Evolutionary conservation across 1,140 invertebrate species (phyloP), one percentile per base, ranked within the genome.

Genomic region (Cheumatopsyche charites): DNA sequence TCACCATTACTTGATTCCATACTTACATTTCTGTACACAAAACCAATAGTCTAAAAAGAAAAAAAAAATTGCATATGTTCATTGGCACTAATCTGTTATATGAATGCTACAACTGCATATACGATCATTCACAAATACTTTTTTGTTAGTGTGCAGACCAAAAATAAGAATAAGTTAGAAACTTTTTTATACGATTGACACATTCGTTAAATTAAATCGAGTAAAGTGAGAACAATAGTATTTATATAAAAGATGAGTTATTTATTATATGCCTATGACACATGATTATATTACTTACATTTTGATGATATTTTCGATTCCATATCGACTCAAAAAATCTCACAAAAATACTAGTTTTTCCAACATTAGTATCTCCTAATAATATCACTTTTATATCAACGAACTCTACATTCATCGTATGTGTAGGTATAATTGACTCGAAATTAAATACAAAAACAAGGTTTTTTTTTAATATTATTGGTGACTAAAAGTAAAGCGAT

Each of bases 271-370:
- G n/a, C n/a, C n/a, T n/a, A n/a, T n/a, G n/a, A n/a, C n/a, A n/a
- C n/a, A n/a, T n/a, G n/a, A n/a, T 15, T 5, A 49, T 13, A 5
- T 19, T 49, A 61, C 62, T 25, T 25, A 66, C 63, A 47, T 47
- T 66, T 66, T 66, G 42, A 66, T 66, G 19, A 15, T 47, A 45
- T 47, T 66, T 15, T 12, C 43, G n/a, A 26, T 66, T 66, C 63
- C 63, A 66, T 47, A 9, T 66, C 1, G 42, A 47, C 25, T 47
- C 63, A 21, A 66, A 47, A n/a, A 66, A 66, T 47, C 63, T 43
- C 1, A 47, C n/a, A 29, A 66, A 66, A 19, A 66, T 23, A 47
- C 63, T 66, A 19, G 63, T 66, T 66, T 66, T 66, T 2, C 63
- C 63, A 1, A 47, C 63, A 25, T 25, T 47, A 1, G 13, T 13